These are phyloP conservation scores for Pristis pectinata DNA, from an alignment of 2,797 vertebrate genomes.

Conservation along the genomic window DNA sequence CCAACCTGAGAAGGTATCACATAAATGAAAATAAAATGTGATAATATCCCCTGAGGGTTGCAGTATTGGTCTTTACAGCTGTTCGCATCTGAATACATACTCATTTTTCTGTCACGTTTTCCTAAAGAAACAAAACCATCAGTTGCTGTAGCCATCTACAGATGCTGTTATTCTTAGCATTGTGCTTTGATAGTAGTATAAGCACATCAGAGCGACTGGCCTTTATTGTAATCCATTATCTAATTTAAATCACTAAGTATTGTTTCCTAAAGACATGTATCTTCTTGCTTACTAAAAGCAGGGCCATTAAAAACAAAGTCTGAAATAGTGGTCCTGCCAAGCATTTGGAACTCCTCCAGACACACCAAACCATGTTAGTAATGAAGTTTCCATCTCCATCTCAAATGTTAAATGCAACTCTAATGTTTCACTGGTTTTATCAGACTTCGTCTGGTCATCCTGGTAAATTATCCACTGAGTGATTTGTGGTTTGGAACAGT, in stretches of 20 bases:
- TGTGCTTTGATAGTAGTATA: not conserved
- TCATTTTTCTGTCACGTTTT: not conserved
- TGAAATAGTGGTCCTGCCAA: not conserved
- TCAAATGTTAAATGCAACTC: not conserved
- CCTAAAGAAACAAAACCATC: not conserved
- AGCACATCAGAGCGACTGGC: not conserved
- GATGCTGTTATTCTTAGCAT: not conserved
- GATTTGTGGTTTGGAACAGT: not conserved
- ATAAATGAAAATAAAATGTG: not conserved
- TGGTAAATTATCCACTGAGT: not conserved
- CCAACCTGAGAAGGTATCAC: not conserved
- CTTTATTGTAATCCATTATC: not conserved
- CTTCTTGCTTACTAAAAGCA: not conserved
- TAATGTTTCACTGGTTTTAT: not conserved
- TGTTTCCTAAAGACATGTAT: constrained; percentile 4
- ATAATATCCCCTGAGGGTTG: not conserved
- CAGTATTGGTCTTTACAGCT: not conserved
- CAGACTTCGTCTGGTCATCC: not conserved
- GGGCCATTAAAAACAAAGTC: not conserved
- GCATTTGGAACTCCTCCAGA: not conserved
- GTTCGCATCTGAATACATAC: not conserved
- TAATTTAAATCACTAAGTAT: not conserved
- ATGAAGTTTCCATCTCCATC: not conserved
- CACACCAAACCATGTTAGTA: not conserved
- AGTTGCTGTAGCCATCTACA: not conserved